Conservation (phyloP, 2,888 invertebrate genomes). For the Lithodes maja region DNA sequence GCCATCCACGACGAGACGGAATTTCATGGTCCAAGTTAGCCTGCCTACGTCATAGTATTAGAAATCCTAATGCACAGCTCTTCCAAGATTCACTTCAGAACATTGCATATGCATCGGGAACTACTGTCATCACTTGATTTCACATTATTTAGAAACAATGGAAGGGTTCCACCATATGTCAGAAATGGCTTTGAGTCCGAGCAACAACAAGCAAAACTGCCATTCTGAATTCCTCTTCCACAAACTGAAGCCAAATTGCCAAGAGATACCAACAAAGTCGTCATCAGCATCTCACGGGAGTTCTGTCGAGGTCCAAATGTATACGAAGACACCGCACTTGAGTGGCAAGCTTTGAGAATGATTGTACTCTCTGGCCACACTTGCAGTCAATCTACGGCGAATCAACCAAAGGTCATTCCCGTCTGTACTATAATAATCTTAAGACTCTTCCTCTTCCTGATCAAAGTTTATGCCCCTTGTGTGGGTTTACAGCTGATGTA, state of each 20-base stretch:
- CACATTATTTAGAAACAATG: not conserved
- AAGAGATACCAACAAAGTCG: constrained; percentile 11
- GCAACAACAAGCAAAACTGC: not conserved
- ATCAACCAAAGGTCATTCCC: constrained; percentile 7
- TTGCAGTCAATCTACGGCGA: constrained; percentile 11
- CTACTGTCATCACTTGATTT: not conserved
- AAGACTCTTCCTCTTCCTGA: not conserved
- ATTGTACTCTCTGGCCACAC: constrained; percentile 6
- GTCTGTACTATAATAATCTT: constrained; percentile 10
- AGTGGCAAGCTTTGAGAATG: constrained; percentile 6
- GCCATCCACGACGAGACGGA: not conserved
- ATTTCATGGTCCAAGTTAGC: not conserved
- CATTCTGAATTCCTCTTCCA: constrained; percentile 18
- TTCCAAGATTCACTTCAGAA: not conserved
- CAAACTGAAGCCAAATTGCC: not conserved
- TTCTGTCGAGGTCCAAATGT: constrained; percentile 30
- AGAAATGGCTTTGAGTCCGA: not conserved
- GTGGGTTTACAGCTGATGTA: constrained; percentile 18
- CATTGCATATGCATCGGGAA: not conserved
- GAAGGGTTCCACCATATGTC: not conserved
- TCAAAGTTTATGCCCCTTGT: constrained; percentile 8
- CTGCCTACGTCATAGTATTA: not conserved
- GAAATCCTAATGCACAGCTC: not conserved
- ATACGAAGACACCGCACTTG: constrained; percentile 9
- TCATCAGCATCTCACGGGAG: constrained; percentile 48